Evolutionary conservation across 1,140 invertebrate species (phyloP), one percentile per base, ranked within the genome.

Genomic region (Bombus ignitus): DNA sequence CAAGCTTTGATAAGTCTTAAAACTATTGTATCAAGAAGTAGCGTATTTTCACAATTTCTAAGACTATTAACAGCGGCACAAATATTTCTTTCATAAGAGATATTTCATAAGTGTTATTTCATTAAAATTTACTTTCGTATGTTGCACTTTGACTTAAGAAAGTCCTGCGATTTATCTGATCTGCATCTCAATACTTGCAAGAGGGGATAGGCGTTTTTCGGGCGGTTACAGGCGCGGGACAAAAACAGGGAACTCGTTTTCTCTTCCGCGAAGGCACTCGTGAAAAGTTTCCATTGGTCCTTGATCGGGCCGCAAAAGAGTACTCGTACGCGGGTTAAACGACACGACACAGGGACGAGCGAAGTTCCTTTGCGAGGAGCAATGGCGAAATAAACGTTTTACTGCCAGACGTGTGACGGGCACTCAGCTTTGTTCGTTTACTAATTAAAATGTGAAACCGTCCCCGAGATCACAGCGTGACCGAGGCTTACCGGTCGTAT

Each of bases 281-380:
- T 86, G 47, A 85, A 89, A 92, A 91, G 80, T 90, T 92, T 92
- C 90, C 91, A 92, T 83, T 89, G 79, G 87, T 92, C 92, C 92
- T 93, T 93, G 92, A 92, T 92, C 83, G 70, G 65, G 22, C 39
- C 15, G 66, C 53, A n/a, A 22, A 70, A 28, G 80, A 86, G 79
- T 79, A 32, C 65, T 62, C 83, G 72, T 87, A 78, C 80, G 65
- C 83, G 88, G 89, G 86, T 92, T 92, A 92, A 92, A 89, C 81
- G 88, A 83, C 89, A 88, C 81, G 75, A 35, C 66, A 85, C 90
- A 92, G 89, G 92, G 91, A 89, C 89, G 79, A 32, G 47, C 65
- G 83, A 57, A 53, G 47, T 47, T 74, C 57, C 18, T 57, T 81
- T 74, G 80, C 71, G 39, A 87, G 59, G 82, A 39, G 35, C 71